These are phyloP conservation scores for Varroa destructor DNA, from an alignment of 1,140 invertebrate genomes.

Conservation along the genomic window DNA sequence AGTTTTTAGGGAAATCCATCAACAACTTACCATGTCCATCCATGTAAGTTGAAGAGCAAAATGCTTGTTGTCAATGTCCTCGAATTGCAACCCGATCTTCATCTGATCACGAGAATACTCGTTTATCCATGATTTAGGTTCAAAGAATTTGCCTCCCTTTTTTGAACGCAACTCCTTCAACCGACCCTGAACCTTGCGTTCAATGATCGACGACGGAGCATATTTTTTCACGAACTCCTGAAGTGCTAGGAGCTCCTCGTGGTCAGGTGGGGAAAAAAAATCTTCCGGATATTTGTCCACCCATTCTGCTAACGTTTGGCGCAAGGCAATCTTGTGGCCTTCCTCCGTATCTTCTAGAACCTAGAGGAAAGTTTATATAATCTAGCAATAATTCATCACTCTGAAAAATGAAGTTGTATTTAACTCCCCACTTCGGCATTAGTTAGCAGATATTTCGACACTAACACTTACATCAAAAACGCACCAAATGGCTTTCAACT, in stretches of 20 bases:
- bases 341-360: constrained; percentile 11
- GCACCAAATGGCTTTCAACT: too few relatives aligned
- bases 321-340: background rate
- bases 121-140: constrained; percentile 35
- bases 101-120: constrained; percentile 34
- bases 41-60: constrained; percentile 94
- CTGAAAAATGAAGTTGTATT: too few relatives aligned
- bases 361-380: background rate
- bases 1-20: background rate
- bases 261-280: constrained; percentile 68
- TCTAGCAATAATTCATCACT: too few relatives aligned
- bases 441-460: too few relatives aligned
- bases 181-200: constrained; percentile 37
- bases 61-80: constrained; percentile 67
- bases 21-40: constrained; percentile 68
- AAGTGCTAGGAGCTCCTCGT: constrained; percentile 62
- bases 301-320: constrained; percentile 48
- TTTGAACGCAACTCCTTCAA: constrained; percentile 41
- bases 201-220: constrained; percentile 57
- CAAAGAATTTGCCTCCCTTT: constrained; percentile 42
- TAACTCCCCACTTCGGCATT: too few relatives aligned
- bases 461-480: too few relatives aligned
- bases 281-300: constrained; percentile 91
- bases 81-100: constrained; percentile 49
- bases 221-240: constrained; percentile 66